These are phyloP conservation scores for Leptodirus hochenwartii DNA, from an alignment of 2,888 invertebrate genomes.

Conservation along the genomic window DNA sequence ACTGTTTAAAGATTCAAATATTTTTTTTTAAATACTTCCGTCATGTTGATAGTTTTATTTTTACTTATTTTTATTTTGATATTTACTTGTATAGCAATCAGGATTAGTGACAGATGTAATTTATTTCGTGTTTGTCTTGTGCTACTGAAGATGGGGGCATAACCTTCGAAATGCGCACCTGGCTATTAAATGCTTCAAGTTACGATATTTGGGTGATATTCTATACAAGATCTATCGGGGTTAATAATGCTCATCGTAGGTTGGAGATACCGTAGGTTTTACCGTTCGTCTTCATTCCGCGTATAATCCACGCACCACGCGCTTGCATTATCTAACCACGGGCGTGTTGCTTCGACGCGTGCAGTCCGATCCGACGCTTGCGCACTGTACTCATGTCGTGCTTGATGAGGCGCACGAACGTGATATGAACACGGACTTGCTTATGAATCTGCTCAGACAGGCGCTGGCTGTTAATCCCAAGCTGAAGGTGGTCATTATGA, in stretches of 20 bases:
- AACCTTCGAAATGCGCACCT: no score
- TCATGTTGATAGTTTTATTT: no score
- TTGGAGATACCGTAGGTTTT: constrained; percentile 47
- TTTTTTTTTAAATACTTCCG: no score
- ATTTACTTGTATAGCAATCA: no score
- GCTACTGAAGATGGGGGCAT: no score
- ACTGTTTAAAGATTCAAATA: no score
- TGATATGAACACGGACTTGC: constrained; percentile 46
- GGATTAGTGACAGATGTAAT: no score
- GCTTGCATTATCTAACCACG: constrained; percentile 49
- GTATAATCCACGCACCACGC: constrained; percentile 34
- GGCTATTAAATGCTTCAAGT: no score
- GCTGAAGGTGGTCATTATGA: constrained; percentile 49
- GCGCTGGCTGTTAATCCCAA: constrained; percentile 33
- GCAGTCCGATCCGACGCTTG: constrained; percentile 27
- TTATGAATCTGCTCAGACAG: constrained; percentile 37
- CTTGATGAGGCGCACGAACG: constrained; percentile 62
- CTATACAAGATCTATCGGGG: no score
- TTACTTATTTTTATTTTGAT: no score
- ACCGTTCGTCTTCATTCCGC: constrained; percentile 39
- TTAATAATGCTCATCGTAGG: constrained; percentile 19
- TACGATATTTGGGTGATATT: no score
- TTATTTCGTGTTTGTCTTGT: no score
- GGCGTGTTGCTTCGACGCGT: constrained; percentile 32
- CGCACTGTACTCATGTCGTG: constrained; percentile 44